Conservation (phyloP, 2,113 vertebrate species). For the Oryzias celebensis region DNA sequence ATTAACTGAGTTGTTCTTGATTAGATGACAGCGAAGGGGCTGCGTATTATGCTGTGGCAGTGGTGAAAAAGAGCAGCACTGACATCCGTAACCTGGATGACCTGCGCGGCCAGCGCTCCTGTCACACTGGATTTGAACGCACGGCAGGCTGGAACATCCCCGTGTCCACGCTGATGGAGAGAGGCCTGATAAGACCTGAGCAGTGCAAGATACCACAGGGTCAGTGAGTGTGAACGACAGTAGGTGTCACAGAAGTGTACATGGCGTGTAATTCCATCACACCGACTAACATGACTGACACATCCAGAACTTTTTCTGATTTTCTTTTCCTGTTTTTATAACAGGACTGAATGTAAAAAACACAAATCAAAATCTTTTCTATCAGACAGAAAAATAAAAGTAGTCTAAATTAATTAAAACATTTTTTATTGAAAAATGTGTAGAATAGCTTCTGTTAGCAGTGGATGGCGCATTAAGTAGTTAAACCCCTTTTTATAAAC, state of each 20-base stretch:
- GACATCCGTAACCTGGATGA: constrained; percentile 81
- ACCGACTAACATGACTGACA: too few relatives aligned
- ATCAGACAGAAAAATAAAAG: too few relatives aligned
- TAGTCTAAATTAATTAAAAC: too few relatives aligned
- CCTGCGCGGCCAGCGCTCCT: constrained; percentile 84
- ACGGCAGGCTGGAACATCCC: constrained; percentile 90
- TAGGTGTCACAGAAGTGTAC: constrained; percentile 5
- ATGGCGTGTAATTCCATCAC: too few relatives aligned
- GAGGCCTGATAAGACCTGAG: constrained; percentile 79
- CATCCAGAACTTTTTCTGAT: too few relatives aligned
- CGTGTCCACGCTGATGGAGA: constrained; percentile 79
- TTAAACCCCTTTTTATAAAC: too few relatives aligned
- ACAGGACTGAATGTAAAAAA: too few relatives aligned
- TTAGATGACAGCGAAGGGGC: constrained; percentile 76
- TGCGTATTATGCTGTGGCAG: constrained; percentile 85
- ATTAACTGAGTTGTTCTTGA: not conserved
- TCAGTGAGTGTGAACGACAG: constrained; percentile 47
- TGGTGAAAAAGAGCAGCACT: constrained; percentile 78
- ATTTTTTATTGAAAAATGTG: too few relatives aligned
- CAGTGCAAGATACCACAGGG: constrained; percentile 85
- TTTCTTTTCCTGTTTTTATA: too few relatives aligned
- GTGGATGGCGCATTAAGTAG: too few relatives aligned
- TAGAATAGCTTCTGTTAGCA: too few relatives aligned
- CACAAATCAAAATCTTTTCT: too few relatives aligned
- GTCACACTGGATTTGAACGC: constrained; percentile 84